Evolutionary conservation across 2,888 invertebrate species (phyloP).

Genomic region (Chironomus tentans): DNA sequence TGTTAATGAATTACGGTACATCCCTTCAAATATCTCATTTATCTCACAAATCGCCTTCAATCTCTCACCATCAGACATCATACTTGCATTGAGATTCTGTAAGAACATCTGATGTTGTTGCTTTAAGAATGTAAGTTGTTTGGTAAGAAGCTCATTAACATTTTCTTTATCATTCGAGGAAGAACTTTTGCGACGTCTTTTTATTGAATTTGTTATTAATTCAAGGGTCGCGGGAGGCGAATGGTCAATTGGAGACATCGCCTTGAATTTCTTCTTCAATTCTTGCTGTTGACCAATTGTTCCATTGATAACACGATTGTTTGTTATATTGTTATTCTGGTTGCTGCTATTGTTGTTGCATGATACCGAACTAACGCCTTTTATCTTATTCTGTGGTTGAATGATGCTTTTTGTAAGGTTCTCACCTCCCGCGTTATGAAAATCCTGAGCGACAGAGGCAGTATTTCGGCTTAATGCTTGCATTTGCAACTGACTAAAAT

Average conservation of each 20-base stretch:
- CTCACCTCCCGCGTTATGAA: conserved; percentile 55
- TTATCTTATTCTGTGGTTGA: background rate
- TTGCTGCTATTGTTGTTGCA: background rate
- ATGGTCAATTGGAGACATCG: conserved; percentile 27
- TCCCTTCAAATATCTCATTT: conserved; percentile 19
- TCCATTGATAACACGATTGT: conserved; percentile 23
- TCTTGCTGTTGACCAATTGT: conserved; percentile 9
- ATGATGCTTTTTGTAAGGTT: background rate
- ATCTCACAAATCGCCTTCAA: conserved; percentile 10
- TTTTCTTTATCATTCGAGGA: conserved; percentile 28
- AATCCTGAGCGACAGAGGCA: conserved; percentile 49
- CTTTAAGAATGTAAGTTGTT: conserved; percentile 22
- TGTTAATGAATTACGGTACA: conserved; percentile 9
- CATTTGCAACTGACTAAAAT: conserved; percentile 42
- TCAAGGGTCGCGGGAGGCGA: conserved; percentile 28
- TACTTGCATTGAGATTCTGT: conserved; percentile 11
- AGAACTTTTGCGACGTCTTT: conserved; percentile 27
- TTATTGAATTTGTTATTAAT: background rate
- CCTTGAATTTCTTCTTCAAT: conserved; percentile 13
- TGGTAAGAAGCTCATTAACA: conserved; percentile 20
- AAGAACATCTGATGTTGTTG: conserved; percentile 21
- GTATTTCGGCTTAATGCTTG: conserved; percentile 44
- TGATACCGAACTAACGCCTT: background rate
- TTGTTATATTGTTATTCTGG: background rate
- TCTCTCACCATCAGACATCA: conserved; percentile 11